Base-by-base conservation (phyloP, 2,888 invertebrate species). In the Abscondita cerata region DNA sequence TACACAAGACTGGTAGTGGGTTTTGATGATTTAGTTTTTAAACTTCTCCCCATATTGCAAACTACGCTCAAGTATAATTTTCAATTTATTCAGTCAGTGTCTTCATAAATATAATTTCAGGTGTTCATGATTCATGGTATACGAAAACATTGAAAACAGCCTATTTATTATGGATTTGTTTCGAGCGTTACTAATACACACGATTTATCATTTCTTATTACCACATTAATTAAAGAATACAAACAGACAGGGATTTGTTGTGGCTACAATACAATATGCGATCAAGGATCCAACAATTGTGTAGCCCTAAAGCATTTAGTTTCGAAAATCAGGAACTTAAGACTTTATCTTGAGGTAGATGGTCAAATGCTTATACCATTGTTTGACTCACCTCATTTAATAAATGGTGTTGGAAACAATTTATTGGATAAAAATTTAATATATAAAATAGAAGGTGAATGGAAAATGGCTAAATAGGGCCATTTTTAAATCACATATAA, bases 361-460 rank as follows among this genome's bases (percentile, higher is more conserved):
- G 51, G n/a, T n/a, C 1, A 18, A 8, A 2, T 5, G 2, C 6
- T 36, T n/a, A n/a, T 51, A 1, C 38, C 51, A 3, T n/a, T 51
- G 36, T 51, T 36, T 38, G 51, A 51, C 19, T 6, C 36, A 5
- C 51, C 38, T 18, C 51, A 51, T 38, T 13, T 40, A 40, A 6
- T 40, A 40, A 40, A 40, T 8, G n/a, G 12, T 6, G 6, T 40
- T 15, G 4, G 40, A 40, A 40, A 40, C 8, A 40, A 59, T 52
- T 16, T 62, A 19, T 40, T 59, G 5, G 25, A 31, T 15, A 33
- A 12, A 8, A 52, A 61, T 16, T 20, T 16, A 18, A 19, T 16
- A 1, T 51, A 36, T 18, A 18, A 2, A 0, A 8, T 1, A 4
- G 20, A 51, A 2, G n/a, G n/a, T 1, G n/a, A 2, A 19, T 52